Base-by-base conservation (phyloP, 2,888 invertebrate species). In the Diaprepes abbreviatus region DNA sequence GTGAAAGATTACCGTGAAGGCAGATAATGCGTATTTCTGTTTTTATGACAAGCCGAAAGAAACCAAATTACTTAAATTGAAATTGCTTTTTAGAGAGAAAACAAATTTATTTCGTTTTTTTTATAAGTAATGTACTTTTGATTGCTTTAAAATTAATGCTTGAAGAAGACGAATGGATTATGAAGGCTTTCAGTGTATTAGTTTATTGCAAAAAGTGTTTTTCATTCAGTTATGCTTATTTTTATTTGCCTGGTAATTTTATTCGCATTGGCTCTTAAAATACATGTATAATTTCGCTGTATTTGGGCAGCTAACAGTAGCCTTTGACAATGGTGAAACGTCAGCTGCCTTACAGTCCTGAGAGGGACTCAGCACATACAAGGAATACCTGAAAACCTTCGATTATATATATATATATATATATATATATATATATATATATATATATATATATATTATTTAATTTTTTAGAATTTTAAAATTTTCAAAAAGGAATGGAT, bases 1-100 rank as follows among this genome's bases (percentile, higher is more conserved):
- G 71, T 62, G 66, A 71, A 71, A 71, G 71, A 71, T 71, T 71
- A 71, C 71, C 66, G 45, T 43, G 58, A 43, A 64, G 54, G 24
- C 43, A 24, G 64, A 64, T 69, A 69, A 69, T 65, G 59, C 65
- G 69, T 59, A 59, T 69, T 65, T 69, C 59, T 69, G 68, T 69
- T 69, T 68, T 69, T 65, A 59, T 59, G 69, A 69, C 58, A 43
- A 38, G 40, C 31, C 16, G 28, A 31, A 24, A 38, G 57, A 50
- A 68, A 65, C 43, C 52, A 50, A 65, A 65, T 69, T 69, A 69
- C 69, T 52, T 31, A 54, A 65, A 65, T 35, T 59, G 65, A 38
- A 69, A 59, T 45, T 28, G 38, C 40, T 59, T 65, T 59, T 43
- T 43, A 31, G 21, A 16, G 19, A 33, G 50, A 31, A 63, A 55